Percentiles rank a stretch among this genome's conserved stretches.
phyloP scores from a whole-genome alignment of 1,140 invertebrate genomes.

The Brevipalpus yothersi region DNA sequence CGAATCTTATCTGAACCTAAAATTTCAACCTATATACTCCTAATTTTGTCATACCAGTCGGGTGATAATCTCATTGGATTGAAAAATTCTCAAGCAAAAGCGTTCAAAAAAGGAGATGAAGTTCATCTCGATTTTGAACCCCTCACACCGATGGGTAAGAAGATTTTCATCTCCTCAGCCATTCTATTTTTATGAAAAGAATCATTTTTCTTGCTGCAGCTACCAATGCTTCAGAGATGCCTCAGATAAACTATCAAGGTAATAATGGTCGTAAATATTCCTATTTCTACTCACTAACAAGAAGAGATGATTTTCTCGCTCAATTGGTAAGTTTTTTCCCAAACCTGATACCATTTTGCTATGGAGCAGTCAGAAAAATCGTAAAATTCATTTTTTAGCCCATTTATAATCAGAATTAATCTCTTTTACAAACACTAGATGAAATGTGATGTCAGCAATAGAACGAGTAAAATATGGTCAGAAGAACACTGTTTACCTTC shows the following conservation, averaged over 20 bases:
- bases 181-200: not conserved
- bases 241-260: slow-evolving; percentile 43
- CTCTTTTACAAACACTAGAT: slow-evolving; percentile 8
- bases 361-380: not conserved
- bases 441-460: slow-evolving; percentile 18
- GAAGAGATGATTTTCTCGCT: slow-evolving; percentile 12
- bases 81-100: slow-evolving; percentile 2
- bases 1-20: not conserved
- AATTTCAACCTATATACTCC: not conserved
- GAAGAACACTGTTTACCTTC: slow-evolving; percentile 49
- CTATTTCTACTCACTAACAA: slow-evolving; percentile 29
- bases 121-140: slow-evolving; percentile 3
- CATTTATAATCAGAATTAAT: not conserved
- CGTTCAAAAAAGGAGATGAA: slow-evolving; percentile 1
- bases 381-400: not conserved
- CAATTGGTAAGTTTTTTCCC: not conserved
- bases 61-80: slow-evolving; percentile 6
- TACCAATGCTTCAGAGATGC: slow-evolving; percentile 31
- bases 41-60: not conserved
- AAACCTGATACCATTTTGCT: slow-evolving; percentile 1
- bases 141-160: slow-evolving; percentile 3
- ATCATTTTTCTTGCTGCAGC: not conserved
- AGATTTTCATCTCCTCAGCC: too few relatives aligned
- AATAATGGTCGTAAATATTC: slow-evolving; percentile 27
- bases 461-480: slow-evolving; percentile 38